phyloP scores from a whole-genome alignment of 2,797 vertebrate species.

The Onychomys arenicola region DNA sequence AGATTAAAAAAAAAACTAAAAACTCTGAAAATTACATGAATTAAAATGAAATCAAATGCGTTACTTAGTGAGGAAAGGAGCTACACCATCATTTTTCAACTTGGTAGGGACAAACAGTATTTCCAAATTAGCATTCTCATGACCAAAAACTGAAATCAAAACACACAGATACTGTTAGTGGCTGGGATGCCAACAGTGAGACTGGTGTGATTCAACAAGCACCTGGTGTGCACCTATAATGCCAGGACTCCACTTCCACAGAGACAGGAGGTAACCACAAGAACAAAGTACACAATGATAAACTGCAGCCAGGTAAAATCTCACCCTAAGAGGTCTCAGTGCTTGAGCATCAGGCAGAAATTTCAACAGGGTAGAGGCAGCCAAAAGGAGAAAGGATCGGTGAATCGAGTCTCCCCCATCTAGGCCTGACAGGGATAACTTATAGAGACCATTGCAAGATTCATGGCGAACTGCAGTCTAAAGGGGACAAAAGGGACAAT shows the following conservation, averaged over 20 bases:
- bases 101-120: neutral
- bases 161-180: neutral
- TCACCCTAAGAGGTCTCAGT: constrained; percentile 95
- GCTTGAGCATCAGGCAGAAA: constrained; percentile 99
- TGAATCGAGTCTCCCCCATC: constrained; percentile 99
- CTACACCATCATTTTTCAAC: neutral
- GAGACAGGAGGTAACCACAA: neutral
- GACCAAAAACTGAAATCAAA: neutral
- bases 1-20: neutral
- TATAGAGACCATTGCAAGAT: constrained; percentile 98
- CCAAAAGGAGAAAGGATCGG: constrained; percentile 97
- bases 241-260: neutral
- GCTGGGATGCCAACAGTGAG: neutral
- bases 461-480: constrained; percentile 98
- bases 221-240: too few relatives aligned
- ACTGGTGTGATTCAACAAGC: neutral
- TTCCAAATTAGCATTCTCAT: neutral
- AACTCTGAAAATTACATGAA: neutral
- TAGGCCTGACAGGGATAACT: constrained; percentile 96
- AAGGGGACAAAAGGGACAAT: constrained; percentile 64
- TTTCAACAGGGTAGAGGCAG: constrained; percentile 97
- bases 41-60: neutral
- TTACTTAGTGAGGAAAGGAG: neutral
- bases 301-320: constrained; percentile 66
- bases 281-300: neutral